phyloP scores from a whole-genome alignment of 2,113 vertebrate genomes.

The Anhinga anhinga region DNA sequence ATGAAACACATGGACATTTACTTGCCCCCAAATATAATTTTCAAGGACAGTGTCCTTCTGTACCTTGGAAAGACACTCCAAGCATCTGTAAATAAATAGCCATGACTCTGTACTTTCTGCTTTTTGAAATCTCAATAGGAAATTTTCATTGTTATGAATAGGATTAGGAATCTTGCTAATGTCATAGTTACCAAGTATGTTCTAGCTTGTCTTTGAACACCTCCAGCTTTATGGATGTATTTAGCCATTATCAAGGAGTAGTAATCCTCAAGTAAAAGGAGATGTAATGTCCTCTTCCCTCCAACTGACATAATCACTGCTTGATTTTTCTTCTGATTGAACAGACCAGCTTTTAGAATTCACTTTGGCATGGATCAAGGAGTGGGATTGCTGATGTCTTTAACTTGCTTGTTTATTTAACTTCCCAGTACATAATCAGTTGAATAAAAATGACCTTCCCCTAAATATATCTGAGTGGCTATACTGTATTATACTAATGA shows the following conservation, averaged over 20 bases:
- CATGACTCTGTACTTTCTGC: neutral
- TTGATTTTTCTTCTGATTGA: neutral
- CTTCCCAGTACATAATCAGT: slow-evolving; percentile 19
- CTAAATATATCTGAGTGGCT: slow-evolving; percentile 44
- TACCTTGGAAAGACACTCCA: neutral
- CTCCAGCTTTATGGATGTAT: neutral
- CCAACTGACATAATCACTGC: neutral
- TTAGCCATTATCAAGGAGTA: neutral
- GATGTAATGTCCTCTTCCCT: neutral
- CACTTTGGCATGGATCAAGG: neutral
- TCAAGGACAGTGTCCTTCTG: neutral
- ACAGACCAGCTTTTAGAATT: neutral
- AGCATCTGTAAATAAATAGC: neutral
- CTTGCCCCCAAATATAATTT: neutral
- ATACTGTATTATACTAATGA: slow-evolving; percentile 38
- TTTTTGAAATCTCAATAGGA: neutral
- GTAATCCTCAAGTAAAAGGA: neutral
- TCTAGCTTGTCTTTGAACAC: neutral
- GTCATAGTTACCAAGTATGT: neutral
- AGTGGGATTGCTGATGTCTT: slow-evolving; percentile 3
- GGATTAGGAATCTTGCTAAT: neutral
- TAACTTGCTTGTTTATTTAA: slow-evolving; percentile 41
- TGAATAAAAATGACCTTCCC: slow-evolving; percentile 47
- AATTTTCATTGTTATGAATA: neutral
- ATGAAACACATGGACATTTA: neutral